Conservation (phyloP, 2,888 invertebrate genomes). For the Andricus quercusramuli region DNA sequence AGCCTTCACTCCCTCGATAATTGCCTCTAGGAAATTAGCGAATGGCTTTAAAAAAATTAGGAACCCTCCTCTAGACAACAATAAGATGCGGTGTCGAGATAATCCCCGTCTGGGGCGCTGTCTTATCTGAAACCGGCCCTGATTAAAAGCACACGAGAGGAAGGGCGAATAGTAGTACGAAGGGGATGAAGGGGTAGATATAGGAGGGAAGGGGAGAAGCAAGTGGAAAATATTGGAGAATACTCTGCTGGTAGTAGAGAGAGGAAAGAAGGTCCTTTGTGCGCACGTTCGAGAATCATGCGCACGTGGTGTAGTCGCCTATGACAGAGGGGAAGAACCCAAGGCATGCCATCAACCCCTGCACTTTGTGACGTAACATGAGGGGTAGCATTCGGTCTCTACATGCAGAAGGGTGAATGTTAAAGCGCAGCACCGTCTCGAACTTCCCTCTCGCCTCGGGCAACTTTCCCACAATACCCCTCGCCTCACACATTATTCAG, state of each 20-base stretch:
- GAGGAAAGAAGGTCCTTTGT: conserved; percentile 21
- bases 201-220: background rate
- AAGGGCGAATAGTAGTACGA: conserved; percentile 6
- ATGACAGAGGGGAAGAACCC: conserved; percentile 29
- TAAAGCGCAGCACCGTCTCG: conserved; percentile 36
- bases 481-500: conserved; percentile 28
- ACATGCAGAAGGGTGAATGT: conserved; percentile 40
- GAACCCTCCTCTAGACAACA: conserved; percentile 25
- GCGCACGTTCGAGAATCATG: conserved; percentile 41
- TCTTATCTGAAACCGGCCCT: conserved; percentile 41
- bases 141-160: conserved; percentile 31
- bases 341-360: conserved; percentile 39
- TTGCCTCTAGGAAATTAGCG: conserved; percentile 27
- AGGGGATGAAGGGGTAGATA: conserved; percentile 18
- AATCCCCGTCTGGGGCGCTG: conserved; percentile 36
- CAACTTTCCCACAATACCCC: conserved; percentile 20
- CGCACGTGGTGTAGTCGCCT: conserved; percentile 40
- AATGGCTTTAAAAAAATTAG: conserved; percentile 38
- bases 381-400: conserved; percentile 24
- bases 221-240: conserved; percentile 31
- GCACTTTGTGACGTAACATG: conserved; percentile 36
- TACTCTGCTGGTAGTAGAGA: background rate
- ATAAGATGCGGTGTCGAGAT: conserved; percentile 41
- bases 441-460: conserved; percentile 28
- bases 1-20: background rate